Percentiles rank a stretch among this genome's conserved stretches.
These are phyloP conservation scores for Icerya purchasi DNA, from an alignment of 2,888 invertebrate genomes.

Conservation along the genomic window DNA sequence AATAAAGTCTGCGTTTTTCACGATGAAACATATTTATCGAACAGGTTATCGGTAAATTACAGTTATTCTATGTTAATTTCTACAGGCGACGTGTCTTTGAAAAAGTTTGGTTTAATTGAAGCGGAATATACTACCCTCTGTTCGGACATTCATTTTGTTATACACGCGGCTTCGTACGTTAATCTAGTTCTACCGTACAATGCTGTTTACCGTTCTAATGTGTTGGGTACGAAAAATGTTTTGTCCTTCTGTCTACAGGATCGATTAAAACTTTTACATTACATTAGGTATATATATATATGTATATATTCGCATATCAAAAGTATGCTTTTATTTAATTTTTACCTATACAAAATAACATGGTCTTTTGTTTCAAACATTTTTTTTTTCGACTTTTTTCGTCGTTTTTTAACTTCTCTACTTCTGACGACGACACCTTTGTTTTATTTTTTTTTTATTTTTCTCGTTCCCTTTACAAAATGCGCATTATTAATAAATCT, in stretches of 20 bases:
- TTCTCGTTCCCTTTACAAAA: too few relatives aligned
- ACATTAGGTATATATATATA: conserved; percentile 17
- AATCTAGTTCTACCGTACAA: conserved; percentile 19
- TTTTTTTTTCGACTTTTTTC: not conserved
- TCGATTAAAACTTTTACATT: conserved; percentile 20
- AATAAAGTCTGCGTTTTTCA: too few relatives aligned
- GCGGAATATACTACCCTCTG: conserved; percentile 18
- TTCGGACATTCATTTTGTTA: conserved; percentile 19
- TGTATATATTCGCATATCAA: not conserved
- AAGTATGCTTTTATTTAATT: not conserved
- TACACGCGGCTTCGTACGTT: conserved; percentile 20
- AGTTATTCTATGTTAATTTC: too few relatives aligned
- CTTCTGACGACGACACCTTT: too few relatives aligned
- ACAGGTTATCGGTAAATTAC: too few relatives aligned
- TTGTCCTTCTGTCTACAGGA: conserved; percentile 17
- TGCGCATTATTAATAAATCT: too few relatives aligned
- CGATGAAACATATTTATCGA: too few relatives aligned
- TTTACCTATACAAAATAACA: not conserved
- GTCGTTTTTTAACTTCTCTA: too few relatives aligned
- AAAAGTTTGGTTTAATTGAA: conserved; percentile 18
- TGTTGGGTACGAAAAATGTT: conserved; percentile 19
- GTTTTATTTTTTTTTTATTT: too few relatives aligned
- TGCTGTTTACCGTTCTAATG: conserved; percentile 19
- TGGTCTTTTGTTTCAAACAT: not conserved
- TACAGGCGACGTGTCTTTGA: conserved; percentile 19